Evolutionary conservation across 2,888 invertebrate genomes (phyloP).

Genomic region (Drepana falcataria): DNA sequence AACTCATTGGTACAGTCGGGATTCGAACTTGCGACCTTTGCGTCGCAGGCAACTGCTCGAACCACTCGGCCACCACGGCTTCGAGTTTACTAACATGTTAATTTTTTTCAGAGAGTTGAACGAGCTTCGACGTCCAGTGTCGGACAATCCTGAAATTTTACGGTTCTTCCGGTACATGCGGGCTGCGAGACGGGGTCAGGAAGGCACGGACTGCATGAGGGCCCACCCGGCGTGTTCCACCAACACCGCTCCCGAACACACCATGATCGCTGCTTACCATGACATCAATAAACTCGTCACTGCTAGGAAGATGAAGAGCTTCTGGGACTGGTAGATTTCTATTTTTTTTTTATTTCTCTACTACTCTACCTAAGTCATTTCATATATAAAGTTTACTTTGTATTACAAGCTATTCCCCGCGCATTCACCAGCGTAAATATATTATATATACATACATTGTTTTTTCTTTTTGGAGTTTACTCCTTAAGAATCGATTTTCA

Average conservation of each 20-base stretch:
- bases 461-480: too few species aligned
- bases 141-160: constrained; percentile 91
- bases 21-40: too few species aligned
- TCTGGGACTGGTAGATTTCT: neutral
- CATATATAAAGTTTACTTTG: too few species aligned
- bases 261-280: constrained; percentile 91
- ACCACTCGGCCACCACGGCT: too few species aligned
- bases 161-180: constrained; percentile 95
- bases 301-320: constrained; percentile 80
- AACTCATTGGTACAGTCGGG: too few species aligned
- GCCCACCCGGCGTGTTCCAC: constrained; percentile 81
- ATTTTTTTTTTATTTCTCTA: neutral
- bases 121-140: constrained; percentile 89
- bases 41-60: too few species aligned
- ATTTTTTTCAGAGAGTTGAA: constrained; percentile 84
- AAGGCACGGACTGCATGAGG: constrained; percentile 85
- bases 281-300: constrained; percentile 93
- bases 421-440: too few species aligned
- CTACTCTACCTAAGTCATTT: neutral
- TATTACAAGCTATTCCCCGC: too few species aligned
- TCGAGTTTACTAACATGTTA: too few species aligned
- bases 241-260: constrained; percentile 83
- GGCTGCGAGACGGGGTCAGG: constrained; percentile 91
- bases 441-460: too few species aligned
- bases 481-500: too few species aligned